Percentiles rank a stretch among this genome's conserved stretches.
Conservation (phyloP, 2,113 vertebrate genomes). For the Spermophilus dauricus region DNA sequence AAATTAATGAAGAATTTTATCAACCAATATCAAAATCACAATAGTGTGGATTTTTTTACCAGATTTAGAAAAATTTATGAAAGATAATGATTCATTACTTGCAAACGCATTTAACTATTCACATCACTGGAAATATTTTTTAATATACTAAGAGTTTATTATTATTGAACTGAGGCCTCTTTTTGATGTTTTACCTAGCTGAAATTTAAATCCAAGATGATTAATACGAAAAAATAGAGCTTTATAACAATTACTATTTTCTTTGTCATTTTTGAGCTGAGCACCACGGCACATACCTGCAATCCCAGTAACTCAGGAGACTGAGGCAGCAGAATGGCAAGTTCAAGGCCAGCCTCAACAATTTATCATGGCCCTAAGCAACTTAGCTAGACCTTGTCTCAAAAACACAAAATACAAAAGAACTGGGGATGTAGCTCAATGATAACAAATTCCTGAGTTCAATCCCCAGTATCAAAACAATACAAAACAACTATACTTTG, state of each 20-base stretch:
- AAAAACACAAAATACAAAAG: too few species aligned
- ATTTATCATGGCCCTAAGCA: too few species aligned
- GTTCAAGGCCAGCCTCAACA: too few species aligned
- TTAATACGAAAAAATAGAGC: not conserved
- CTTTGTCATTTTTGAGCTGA: not conserved
- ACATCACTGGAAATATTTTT: conserved; percentile 33
- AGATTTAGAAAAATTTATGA: not conserved
- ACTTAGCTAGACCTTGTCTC: too few species aligned
- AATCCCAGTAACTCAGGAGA: too few species aligned
- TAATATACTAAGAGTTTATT: not conserved
- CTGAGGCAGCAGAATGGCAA: too few species aligned
- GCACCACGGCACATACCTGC: too few species aligned
- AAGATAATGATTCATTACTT: not conserved
- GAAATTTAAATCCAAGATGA: conserved; percentile 35
- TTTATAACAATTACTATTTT: conserved; percentile 1
- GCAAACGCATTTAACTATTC: not conserved
- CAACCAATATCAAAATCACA: not conserved
- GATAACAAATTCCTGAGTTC: too few species aligned
- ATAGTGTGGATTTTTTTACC: not conserved
- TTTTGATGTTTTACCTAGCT: not conserved
- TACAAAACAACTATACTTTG: not conserved
- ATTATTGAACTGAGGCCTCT: not conserved
- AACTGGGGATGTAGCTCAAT: too few species aligned
- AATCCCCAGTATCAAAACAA: too few species aligned
- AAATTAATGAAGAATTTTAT: not conserved